Evolutionary conservation across 2,113 vertebrate species (phyloP), one percentile per base, ranked within the genome.

Genomic region (Pseudois nayaur): DNA sequence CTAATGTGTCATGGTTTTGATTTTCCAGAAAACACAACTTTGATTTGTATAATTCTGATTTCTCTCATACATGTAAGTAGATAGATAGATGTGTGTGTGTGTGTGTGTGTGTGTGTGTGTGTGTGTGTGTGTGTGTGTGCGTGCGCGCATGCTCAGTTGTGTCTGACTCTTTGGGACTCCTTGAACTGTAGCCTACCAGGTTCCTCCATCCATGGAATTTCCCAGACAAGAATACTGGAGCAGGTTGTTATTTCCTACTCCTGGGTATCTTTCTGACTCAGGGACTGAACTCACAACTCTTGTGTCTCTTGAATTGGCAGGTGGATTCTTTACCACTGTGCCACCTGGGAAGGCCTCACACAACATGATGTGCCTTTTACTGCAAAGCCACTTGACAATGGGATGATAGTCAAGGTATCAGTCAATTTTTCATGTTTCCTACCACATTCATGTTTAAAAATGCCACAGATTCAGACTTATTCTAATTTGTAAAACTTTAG

Each of bases 131-230:
- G 4, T 5, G 15, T 4, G 60, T 2, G 13, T 0, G 15, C 1
- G 0, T 1, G 6, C 1, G 1, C 0, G 7, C 3, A 0, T 0
- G 29, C n/a, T 71, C 64, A 71, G n/a, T 11, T 71, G 67, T 71
- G 19, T 40, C n/a, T 0, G 0, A 71, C 21, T 71, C 67, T 40
- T 71, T 71, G n/a, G 36, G n/a, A 71, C n/a, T 71, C 67, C 19
- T 40, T 71, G 19, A 71, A 71, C n/a, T 71, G 5, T 40, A 40
- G 67, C 10, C 67, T 71, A 71, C n/a, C n/a, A 40, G 67, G 67
- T 21, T 71, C 67, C 67, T 71, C n/a, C 67, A 71, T 71, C n/a
- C 67, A 71, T 71, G 67, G 67, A 71, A 71, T 71, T 71, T 71
- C 12, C n/a, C 5, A 23, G 67, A 40, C n/a, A 71, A 71, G 67